Conservation (phyloP, 2,888 invertebrate genomes). For the Myopa tessellatipennis region DNA sequence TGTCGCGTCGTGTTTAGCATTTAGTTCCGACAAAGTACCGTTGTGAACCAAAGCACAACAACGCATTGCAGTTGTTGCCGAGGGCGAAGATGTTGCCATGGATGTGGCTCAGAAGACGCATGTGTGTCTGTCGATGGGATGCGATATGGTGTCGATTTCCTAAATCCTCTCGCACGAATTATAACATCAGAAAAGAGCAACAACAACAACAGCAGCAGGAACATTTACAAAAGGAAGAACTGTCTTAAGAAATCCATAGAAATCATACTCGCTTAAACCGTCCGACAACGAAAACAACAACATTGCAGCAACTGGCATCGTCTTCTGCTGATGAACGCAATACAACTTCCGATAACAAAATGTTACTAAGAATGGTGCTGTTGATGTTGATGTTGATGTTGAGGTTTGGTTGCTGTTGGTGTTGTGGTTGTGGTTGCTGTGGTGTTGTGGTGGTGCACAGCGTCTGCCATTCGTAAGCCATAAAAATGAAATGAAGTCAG, state of each 20-base stretch:
- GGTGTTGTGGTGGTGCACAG: background rate
- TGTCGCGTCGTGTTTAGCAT: background rate
- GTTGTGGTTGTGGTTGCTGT: constrained; percentile 1
- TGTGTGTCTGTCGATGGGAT: background rate
- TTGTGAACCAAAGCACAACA: constrained; percentile 31
- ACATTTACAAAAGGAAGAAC: background rate
- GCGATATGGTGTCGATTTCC: background rate
- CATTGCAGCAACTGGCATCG: constrained; percentile 16
- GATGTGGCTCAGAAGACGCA: constrained; percentile 2
- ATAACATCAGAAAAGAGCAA: constrained; percentile 6
- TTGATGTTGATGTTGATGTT: too few species aligned
- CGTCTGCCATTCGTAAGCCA: constrained; percentile 21
- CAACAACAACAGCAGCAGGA: background rate
- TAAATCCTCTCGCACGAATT: constrained; percentile 20
- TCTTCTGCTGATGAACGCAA: background rate
- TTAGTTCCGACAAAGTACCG: constrained; percentile 35
- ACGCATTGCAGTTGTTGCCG: constrained; percentile 5
- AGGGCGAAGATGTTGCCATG: constrained; percentile 4
- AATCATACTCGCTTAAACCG: background rate
- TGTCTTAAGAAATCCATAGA: too few species aligned
- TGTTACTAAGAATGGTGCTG: background rate
- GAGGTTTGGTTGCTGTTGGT: constrained; percentile 7
- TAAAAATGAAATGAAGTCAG: constrained; percentile 14
- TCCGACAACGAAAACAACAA: constrained; percentile 27
- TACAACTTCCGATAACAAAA: background rate